A percentile compares a stretch with the other conserved stretches of the same genome.
Conservation (phyloP, 2,113 vertebrate genomes). For the Trematocara unimaculatum region DNA sequence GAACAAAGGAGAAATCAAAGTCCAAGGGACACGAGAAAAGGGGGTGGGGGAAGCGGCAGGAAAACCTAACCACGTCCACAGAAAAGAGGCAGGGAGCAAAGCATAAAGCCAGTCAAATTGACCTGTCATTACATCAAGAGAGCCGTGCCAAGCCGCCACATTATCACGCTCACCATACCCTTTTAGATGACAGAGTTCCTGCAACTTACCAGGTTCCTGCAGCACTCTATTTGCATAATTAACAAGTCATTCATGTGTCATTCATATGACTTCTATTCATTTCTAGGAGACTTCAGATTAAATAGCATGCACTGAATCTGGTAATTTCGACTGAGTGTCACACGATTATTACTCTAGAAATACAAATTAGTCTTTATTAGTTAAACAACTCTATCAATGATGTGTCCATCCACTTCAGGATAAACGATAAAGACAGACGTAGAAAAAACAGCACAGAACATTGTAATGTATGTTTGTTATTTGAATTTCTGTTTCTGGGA, state of each 20-base stretch:
- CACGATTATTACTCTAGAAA: constrained; percentile 19
- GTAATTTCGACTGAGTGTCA: constrained; percentile 23
- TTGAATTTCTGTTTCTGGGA: not conserved
- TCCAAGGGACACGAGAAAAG: constrained; percentile 75
- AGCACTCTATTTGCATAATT: constrained; percentile 76
- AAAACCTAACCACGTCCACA: constrained; percentile 71
- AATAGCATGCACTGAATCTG: constrained; percentile 38
- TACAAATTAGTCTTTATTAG: constrained; percentile 19
- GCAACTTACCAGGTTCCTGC: constrained; percentile 70
- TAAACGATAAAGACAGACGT: not conserved
- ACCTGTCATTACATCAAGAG: constrained; percentile 85
- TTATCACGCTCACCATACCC: constrained; percentile 74
- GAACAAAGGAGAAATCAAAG: constrained; percentile 91
- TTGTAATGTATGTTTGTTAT: not conserved
- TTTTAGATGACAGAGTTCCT: constrained; percentile 70
- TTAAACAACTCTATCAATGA: not conserved
- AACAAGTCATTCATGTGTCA: constrained; percentile 74
- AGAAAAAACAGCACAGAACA: not conserved
- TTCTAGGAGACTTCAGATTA: constrained; percentile 49
- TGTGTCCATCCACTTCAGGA: not conserved
- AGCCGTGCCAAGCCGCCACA: constrained; percentile 73
- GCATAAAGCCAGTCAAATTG: constrained; percentile 85
- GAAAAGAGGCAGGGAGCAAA: constrained; percentile 73
- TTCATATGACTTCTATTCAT: constrained; percentile 67
- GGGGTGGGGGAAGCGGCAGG: constrained; percentile 51